Base-by-base conservation (phyloP, 1,140 invertebrate species). In the Dendroctonus ponderosae region DNA sequence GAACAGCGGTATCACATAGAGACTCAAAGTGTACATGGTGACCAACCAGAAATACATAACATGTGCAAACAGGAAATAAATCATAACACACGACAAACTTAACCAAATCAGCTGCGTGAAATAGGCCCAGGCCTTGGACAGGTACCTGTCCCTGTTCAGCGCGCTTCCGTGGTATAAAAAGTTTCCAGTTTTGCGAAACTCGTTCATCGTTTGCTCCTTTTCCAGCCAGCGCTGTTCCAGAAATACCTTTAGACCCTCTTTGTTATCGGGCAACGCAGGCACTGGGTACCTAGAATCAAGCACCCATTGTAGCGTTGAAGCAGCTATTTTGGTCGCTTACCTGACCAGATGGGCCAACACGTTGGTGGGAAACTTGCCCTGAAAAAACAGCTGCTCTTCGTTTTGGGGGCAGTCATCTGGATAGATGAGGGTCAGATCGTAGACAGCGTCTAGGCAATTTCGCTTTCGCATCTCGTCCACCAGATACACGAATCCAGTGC, bases 351-450 rank as follows among this genome's bases (percentile, higher is more conserved):
- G 82, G 74, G 92, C 89, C 75, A 91, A 87, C 11, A 93, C 86
- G 71, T 88, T 82, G 70, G 83, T 82, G 0, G 92, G 91, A 68
- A 91, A 84, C 50, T 80, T 82, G 46, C 91, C 91, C 40, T 78
- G 78, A 0, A 86, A 68, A 46, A 92, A 70, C 61, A 80, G 76
- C 69, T 90, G 86, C 59, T 85, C 72, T 76, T 92, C 90, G 43
- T 83, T 86, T 73, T 89, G 86, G 0, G 89, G 86, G 12, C 90
- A 81, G 7, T 75, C 80, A 50, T 87, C 86, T 5, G 86, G 85
- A 78, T 93, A 94, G 0, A 84, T 89, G 6, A 94, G 82, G 0
- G 90, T 91, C 57, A 92, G 78, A 79, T 93, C 91, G 74, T 94
- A 94, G 26, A 94, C 82, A 0, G 90, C 87, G 61, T 87, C 82